These are phyloP conservation scores for Danio choprae DNA, from an alignment of 2,797 vertebrate species.

Conservation along the genomic window DNA sequence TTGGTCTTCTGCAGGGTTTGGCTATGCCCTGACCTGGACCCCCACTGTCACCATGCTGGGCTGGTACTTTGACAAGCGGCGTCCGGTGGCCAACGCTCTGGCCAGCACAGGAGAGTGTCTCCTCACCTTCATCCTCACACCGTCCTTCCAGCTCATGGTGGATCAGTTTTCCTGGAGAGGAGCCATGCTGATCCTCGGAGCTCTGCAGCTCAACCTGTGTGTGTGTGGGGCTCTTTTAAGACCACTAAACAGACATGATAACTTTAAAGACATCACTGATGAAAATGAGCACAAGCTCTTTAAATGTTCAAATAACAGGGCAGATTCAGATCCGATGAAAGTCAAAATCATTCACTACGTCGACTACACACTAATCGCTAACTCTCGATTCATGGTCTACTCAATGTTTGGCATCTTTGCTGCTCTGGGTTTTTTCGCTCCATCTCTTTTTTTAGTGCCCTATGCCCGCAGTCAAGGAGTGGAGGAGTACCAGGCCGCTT, in stretches of 20 bases:
- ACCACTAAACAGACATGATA: constrained; percentile 63
- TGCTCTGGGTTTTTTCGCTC: constrained; percentile 78
- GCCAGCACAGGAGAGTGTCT: constrained; percentile 81
- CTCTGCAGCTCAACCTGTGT: constrained; percentile 80
- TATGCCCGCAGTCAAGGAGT: constrained; percentile 76
- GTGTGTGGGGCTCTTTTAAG: constrained; percentile 81
- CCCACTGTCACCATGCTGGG: constrained; percentile 74
- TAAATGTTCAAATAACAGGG: neutral
- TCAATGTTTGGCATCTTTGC: constrained; percentile 80
- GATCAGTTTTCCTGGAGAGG: constrained; percentile 81
- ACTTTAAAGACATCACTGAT: constrained; percentile 23
- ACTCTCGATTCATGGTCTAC: constrained; percentile 74
- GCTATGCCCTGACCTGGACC: constrained; percentile 73
- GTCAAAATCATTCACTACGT: constrained; percentile 64
- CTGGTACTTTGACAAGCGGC: constrained; percentile 75
- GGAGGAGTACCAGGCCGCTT: constrained; percentile 77
- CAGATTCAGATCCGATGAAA: neutral
- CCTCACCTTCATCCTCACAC: constrained; percentile 83
- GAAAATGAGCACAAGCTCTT: constrained; percentile 43
- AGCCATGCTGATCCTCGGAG: constrained; percentile 80
- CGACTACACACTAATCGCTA: constrained; percentile 71
- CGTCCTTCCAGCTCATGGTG: constrained; percentile 82
- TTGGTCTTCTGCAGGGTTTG: constrained; percentile 64
- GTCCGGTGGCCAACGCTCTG: constrained; percentile 80
- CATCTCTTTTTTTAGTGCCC: constrained; percentile 77